Percentiles rank a stretch among this genome's conserved stretches.
These are phyloP conservation scores for Thamnophis sirtalis DNA, from an alignment of 2,113 vertebrate genomes.

Conservation along the genomic window DNA sequence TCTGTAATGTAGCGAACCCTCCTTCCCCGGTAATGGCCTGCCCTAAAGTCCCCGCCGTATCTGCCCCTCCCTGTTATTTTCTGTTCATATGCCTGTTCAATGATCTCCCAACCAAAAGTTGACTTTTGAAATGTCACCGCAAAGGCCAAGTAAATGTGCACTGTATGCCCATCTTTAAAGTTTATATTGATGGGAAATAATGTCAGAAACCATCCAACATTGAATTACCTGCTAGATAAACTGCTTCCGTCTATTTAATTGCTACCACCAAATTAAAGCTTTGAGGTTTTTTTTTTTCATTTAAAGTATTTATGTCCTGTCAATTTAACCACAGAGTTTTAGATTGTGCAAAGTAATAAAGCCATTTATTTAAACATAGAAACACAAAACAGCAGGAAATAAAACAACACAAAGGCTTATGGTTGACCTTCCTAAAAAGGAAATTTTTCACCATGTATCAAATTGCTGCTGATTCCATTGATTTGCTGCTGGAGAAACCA, in stretches of 20 bases:
- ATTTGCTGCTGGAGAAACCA: not conserved
- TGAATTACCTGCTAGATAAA: not conserved
- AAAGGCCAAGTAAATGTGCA: too few relatives aligned
- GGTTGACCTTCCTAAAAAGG: not conserved
- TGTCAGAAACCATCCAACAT: not conserved
- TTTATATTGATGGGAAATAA: not conserved
- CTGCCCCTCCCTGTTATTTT: too few relatives aligned
- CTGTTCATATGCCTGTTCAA: not conserved
- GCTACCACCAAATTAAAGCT: accelerated
- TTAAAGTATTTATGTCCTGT: not conserved
- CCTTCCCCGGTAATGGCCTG: too few relatives aligned
- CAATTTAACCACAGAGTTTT: not conserved
- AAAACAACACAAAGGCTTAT: not conserved
- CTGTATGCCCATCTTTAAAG: not conserved
- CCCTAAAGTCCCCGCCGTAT: too few relatives aligned
- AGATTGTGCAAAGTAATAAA: not conserved
- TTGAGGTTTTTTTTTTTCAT: not conserved
- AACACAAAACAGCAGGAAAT: not conserved
- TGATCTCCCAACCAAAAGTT: not conserved
- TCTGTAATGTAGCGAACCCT: too few relatives aligned
- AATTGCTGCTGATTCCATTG: not conserved
- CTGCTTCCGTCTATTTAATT: not conserved
- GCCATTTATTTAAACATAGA: not conserved
- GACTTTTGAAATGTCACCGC: not conserved
- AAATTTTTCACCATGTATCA: not conserved